Evolutionary conservation across 2,113 vertebrate species (phyloP).

Genomic region (Platysternon megacephalum): DNA sequence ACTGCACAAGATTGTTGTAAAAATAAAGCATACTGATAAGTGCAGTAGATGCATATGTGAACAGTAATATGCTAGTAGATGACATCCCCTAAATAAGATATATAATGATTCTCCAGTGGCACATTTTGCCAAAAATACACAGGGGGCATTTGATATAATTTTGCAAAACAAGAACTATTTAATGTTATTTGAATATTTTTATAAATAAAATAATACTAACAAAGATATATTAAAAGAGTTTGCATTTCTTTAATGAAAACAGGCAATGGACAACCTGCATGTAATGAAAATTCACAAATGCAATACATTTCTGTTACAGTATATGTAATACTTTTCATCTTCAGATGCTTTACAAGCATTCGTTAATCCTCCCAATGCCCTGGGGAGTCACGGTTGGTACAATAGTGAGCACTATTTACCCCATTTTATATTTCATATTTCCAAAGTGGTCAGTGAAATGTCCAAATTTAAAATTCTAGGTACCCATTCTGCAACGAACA

Average conservation of each 20-base stretch:
- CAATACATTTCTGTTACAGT: neutral
- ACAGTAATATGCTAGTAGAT: neutral
- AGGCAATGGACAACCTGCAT: neutral
- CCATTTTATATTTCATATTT: neutral
- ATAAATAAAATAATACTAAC: neutral
- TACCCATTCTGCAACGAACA: neutral
- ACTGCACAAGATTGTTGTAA: neutral
- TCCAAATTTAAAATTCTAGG: neutral
- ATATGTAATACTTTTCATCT: accelerated
- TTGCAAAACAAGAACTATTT: neutral
- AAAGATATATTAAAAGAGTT: neutral
- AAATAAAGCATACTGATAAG: neutral
- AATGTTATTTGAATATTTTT: neutral
- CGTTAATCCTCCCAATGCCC: neutral
- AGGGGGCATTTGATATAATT: neutral
- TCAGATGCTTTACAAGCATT: neutral
- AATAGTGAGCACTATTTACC: neutral
- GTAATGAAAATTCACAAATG: neutral
- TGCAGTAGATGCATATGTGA: neutral
- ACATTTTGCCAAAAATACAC: neutral
- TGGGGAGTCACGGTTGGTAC: neutral
- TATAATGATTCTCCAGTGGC: neutral
- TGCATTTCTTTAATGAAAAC: neutral
- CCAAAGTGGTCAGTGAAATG: neutral
- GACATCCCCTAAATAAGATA: neutral